phyloP scores from a whole-genome alignment of 2,797 vertebrate species.

The Oreortyx pictus region DNA sequence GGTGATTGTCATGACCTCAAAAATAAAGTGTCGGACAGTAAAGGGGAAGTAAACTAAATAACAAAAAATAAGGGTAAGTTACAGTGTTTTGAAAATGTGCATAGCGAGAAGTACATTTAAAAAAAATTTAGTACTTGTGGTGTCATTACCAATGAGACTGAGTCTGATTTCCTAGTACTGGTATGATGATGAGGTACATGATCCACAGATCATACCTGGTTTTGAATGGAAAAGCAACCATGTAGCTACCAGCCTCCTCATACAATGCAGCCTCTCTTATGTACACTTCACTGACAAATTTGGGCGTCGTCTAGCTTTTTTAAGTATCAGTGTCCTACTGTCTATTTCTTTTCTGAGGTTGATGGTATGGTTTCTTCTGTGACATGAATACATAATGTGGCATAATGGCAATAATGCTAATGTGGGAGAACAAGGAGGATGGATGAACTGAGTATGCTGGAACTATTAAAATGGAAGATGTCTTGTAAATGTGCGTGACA shows the following conservation, averaged over 20 bases:
- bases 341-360: not conserved
- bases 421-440: not conserved
- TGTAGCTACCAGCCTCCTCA: not conserved
- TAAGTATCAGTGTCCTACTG: not conserved
- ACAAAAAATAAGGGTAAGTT: not conserved
- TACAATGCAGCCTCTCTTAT: not conserved
- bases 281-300: not conserved
- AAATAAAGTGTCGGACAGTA: not conserved
- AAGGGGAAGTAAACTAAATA: not conserved
- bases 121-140: not conserved
- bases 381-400: not conserved
- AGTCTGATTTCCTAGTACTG: no score
- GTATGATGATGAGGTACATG: not conserved
- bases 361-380: not conserved
- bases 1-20: not conserved
- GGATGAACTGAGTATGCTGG: not conserved
- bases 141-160: not conserved
- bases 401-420: not conserved
- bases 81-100: not conserved
- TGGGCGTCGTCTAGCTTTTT: not conserved
- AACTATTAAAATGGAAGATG: not conserved
- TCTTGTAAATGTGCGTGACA: not conserved
- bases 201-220: not conserved
- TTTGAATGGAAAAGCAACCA: not conserved
- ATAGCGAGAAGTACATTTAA: not conserved